phyloP scores from a whole-genome alignment of 2,888 invertebrate genomes.

The Lutraria lutraria region DNA sequence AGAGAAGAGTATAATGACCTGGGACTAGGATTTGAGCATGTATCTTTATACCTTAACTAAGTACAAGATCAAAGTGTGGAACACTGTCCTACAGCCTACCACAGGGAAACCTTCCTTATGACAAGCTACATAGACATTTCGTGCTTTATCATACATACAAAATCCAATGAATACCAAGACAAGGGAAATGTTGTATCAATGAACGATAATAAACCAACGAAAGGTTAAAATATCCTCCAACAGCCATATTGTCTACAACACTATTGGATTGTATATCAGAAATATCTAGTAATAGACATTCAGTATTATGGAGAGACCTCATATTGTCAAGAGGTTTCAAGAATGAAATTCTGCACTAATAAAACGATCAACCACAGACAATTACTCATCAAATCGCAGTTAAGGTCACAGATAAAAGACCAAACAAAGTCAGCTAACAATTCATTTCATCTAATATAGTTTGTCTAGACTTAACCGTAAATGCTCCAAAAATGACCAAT shows the following conservation, averaged over 20 bases:
- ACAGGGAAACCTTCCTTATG: too few species aligned
- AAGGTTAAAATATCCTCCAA: neutral
- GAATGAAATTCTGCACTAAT: neutral
- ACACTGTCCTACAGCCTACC: too few species aligned
- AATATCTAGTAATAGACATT: neutral
- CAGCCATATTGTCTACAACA: neutral
- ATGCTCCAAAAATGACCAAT: slow-evolving; percentile 19
- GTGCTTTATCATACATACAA: neutral
- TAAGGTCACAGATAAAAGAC: neutral
- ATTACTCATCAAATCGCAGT: neutral
- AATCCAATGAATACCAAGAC: neutral
- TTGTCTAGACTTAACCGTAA: slow-evolving; percentile 16
- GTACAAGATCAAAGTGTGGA: too few species aligned
- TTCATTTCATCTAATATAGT: neutral
- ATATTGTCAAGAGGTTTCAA: neutral
- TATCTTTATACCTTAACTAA: too few species aligned
- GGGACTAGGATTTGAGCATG: too few species aligned
- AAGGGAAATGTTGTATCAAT: neutral
- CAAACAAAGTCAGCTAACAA: neutral
- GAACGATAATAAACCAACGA: neutral
- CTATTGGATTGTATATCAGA: neutral
- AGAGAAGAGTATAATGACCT: too few species aligned
- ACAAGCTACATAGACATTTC: neutral
- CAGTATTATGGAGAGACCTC: too few species aligned
- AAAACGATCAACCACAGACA: neutral